A percentile compares a stretch with the other conserved stretches of the same genome.
Conservation (phyloP, 2,113 vertebrate genomes). For the Ictalurus furcatus region DNA sequence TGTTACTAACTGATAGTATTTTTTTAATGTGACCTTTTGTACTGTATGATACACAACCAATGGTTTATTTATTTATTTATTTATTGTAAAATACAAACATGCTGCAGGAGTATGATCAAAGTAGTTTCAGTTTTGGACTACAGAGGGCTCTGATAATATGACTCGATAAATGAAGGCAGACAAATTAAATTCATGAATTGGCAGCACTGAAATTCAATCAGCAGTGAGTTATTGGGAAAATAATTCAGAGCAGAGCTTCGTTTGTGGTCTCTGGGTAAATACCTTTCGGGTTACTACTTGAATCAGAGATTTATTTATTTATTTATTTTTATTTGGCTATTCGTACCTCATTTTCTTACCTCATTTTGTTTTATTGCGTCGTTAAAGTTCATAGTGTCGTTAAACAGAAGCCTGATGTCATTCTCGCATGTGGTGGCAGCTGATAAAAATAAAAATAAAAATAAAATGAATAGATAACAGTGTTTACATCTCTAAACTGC, state of each 20-base stretch:
- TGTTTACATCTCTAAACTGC: slow-evolving; percentile 30
- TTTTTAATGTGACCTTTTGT: slow-evolving; percentile 2
- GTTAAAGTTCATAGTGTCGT: slow-evolving; percentile 13
- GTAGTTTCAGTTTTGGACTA: neutral
- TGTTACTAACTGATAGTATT: neutral
- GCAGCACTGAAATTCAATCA: neutral
- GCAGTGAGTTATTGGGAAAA: neutral
- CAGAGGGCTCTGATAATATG: neutral
- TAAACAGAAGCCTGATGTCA: slow-evolving; percentile 31
- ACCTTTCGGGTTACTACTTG: neutral
- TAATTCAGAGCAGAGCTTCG: neutral
- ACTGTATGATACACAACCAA: neutral
- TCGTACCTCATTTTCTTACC: neutral
- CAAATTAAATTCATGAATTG: slow-evolving; percentile 14
- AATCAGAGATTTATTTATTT: neutral
- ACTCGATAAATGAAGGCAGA: neutral
- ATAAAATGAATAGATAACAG: slow-evolving; percentile 7
- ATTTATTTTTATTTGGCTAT: slow-evolving; percentile 23
- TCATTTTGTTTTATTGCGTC: slow-evolving; percentile 14
- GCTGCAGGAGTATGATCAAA: neutral
- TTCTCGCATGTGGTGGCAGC: slow-evolving; percentile 1
- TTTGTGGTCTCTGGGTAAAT: neutral
- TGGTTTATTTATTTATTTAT: neutral
- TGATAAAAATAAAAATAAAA: slow-evolving; percentile 30
- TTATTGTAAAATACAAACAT: neutral